These are phyloP conservation scores for Chunga burmeisteri DNA, from an alignment of 2,113 vertebrate genomes.

Conservation along the genomic window DNA sequence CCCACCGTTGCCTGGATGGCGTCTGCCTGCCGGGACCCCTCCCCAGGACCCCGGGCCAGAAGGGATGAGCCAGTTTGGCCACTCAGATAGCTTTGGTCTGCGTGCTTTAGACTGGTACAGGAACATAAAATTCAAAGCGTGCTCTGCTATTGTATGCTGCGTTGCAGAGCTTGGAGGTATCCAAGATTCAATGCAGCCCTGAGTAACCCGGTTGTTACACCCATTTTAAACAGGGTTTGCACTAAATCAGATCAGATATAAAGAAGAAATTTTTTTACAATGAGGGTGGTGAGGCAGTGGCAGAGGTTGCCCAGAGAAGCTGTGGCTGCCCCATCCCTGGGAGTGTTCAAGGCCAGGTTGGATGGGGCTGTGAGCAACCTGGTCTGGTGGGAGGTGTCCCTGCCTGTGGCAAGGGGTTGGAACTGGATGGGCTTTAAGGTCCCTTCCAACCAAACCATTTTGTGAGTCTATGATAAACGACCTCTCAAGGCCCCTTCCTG, in stretches of 20 bases:
- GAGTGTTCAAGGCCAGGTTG: too few species aligned
- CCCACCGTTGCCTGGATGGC: accelerated
- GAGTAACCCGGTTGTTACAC: not conserved
- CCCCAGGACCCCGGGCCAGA: not conserved
- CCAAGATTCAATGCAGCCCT: not conserved
- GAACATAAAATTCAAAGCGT: not conserved
- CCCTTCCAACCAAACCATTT: not conserved
- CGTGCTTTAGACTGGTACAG: not conserved
- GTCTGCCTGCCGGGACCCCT: not conserved
- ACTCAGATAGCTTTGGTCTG: not conserved
- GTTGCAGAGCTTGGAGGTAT: not conserved
- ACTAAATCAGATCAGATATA: not conserved
- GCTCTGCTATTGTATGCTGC: too few species aligned
- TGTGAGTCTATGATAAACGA: too few species aligned
- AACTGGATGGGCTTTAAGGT: too few species aligned
- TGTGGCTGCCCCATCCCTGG: too few species aligned
- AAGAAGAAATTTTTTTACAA: not conserved
- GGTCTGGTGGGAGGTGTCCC: too few species aligned
- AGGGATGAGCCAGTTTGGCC: not conserved
- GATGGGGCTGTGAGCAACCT: too few species aligned
- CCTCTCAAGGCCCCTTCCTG: not conserved
- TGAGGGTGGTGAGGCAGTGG: not conserved
- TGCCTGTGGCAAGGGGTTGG: too few species aligned
- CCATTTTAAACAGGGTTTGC: not conserved
- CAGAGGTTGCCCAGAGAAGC: too few species aligned